phyloP scores from a whole-genome alignment of 1,140 invertebrate species.

The Asbolus verrucosus region DNA sequence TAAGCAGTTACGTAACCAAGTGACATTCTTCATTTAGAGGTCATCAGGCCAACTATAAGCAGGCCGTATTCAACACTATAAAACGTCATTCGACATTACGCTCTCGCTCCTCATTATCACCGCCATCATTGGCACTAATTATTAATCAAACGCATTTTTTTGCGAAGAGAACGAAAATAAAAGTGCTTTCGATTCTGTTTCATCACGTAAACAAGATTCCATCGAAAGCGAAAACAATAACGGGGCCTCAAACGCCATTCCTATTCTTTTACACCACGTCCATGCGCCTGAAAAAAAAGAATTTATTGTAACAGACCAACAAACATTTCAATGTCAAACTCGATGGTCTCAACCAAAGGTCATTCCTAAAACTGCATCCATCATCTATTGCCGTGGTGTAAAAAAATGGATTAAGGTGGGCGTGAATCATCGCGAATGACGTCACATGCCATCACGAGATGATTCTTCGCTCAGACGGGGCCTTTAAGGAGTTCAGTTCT shows the following conservation, averaged over 20 bases:
- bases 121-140: too few species aligned
- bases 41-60: conserved; percentile 48
- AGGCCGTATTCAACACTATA: too few species aligned
- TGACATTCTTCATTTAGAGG: conserved; percentile 59
- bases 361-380: too few species aligned
- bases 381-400: too few species aligned
- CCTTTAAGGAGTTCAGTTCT: conserved; percentile 33
- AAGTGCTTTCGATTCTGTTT: too few species aligned
- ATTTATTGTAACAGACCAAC: too few species aligned
- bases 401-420: conserved; percentile 5
- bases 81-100: too few species aligned
- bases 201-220: conserved; percentile 49
- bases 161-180: too few species aligned
- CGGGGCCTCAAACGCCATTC: conserved; percentile 33
- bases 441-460: conserved; percentile 2
- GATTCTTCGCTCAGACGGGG: conserved; percentile 2
- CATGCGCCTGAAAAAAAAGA: too few species aligned
- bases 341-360: not conserved
- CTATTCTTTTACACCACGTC: not conserved
- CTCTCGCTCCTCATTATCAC: conserved; percentile 9
- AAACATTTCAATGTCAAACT: too few species aligned
- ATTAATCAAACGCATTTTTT: too few species aligned
- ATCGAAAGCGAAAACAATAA: conserved; percentile 53
- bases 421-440: conserved; percentile 19
- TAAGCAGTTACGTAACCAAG: conserved; percentile 54